Evolutionary conservation across 2,797 vertebrate genomes (phyloP).

Genomic region (Phalloptychus januarius): DNA sequence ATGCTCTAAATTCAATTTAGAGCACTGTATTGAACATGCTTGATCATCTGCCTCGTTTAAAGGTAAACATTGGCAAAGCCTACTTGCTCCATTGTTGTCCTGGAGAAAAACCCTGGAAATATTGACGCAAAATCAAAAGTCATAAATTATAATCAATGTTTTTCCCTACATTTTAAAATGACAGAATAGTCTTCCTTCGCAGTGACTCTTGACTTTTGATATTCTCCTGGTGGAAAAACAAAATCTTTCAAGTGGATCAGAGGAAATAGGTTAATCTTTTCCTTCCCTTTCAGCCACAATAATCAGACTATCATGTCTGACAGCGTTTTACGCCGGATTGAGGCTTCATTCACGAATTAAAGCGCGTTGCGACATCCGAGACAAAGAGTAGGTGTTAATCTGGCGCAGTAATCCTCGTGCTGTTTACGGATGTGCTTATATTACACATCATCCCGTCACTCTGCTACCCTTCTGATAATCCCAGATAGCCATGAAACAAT

Average conservation of each 20-base stretch:
- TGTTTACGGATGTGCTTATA: conserved; percentile 29
- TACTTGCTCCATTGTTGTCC: neutral
- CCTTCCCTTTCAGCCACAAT: conserved; percentile 57
- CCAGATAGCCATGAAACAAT: conserved; percentile 26
- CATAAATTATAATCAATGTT: neutral
- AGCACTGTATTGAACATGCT: neutral
- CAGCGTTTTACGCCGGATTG: conserved; percentile 48
- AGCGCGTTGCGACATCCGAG: conserved; percentile 12
- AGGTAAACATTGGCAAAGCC: neutral
- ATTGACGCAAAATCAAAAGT: neutral
- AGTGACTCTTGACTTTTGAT: neutral
- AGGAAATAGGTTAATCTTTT: conserved; percentile 72
- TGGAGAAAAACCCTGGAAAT: neutral
- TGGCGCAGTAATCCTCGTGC: conserved; percentile 52
- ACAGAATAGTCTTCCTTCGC: neutral
- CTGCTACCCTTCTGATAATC: conserved; percentile 29
- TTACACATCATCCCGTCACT: conserved; percentile 23
- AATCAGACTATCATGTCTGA: conserved; percentile 47
- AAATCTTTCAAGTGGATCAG: conserved; percentile 36
- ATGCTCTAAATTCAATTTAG: too few relatives aligned
- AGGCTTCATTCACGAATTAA: conserved; percentile 38
- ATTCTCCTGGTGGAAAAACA: conserved; percentile 10
- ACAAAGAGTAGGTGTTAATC: conserved; percentile 62
- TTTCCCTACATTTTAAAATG: neutral
- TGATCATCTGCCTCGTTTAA: neutral